Conservation (phyloP, 2,797 vertebrate species). For the Crenuchus spilurus region DNA sequence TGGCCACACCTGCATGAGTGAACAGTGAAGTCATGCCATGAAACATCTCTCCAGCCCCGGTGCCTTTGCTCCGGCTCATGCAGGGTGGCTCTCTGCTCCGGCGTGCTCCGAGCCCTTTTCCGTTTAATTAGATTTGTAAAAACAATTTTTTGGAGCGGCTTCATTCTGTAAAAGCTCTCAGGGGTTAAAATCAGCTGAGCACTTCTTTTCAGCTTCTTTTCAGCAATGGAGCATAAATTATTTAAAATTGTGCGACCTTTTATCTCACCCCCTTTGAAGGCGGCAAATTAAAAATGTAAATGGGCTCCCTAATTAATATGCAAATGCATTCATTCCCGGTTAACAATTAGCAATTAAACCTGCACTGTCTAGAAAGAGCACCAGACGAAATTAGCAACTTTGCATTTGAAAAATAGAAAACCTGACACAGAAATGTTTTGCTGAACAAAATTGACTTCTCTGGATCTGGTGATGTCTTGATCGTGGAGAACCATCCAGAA, state of each 20-base stretch:
- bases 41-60: not conserved
- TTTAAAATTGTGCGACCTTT: constrained; percentile 99
- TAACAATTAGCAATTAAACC: constrained; percentile 99
- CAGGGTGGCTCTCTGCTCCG: constrained; percentile 70
- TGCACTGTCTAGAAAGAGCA: constrained; percentile 99
- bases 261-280: constrained; percentile 99
- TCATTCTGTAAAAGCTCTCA: constrained; percentile 89
- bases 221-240: constrained; percentile 99
- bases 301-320: constrained; percentile 99
- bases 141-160: constrained; percentile 87
- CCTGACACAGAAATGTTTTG: constrained; percentile 92
- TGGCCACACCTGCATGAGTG: not conserved
- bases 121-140: constrained; percentile 90
- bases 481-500: constrained; percentile 57
- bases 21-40: not conserved
- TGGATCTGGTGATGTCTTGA: constrained; percentile 62
- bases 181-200: constrained; percentile 99
- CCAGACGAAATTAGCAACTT: constrained; percentile 99
- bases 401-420: constrained; percentile 98
- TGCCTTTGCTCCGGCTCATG: constrained; percentile 73
- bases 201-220: constrained; percentile 99
- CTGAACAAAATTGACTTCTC: constrained; percentile 96
- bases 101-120: constrained; percentile 83
- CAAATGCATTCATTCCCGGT: constrained; percentile 99
- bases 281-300: constrained; percentile 99